Evolutionary conservation across 1,140 invertebrate species (phyloP), one percentile per base, ranked within the genome.

Genomic region (Psilanteris sp.): DNA sequence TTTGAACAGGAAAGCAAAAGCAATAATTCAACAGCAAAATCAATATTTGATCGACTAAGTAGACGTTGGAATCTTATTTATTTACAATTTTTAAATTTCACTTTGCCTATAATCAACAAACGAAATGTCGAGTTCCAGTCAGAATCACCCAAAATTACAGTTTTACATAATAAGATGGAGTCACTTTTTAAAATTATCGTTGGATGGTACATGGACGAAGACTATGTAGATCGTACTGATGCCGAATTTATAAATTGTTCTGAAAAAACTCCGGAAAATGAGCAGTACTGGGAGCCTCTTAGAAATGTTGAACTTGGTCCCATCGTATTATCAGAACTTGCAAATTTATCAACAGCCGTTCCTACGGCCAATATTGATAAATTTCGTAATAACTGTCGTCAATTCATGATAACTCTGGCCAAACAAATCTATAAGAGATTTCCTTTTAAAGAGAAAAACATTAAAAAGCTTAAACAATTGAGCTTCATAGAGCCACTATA

Each of bases 71-170:
- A 39, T 3, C 8, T 54, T 13, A 18, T 64, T 8, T 73, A 73
- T 50, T 20, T 73, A 4, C 48, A 73, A 1, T 73, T 73, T 43
- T 24, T 73, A 4, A 64, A 48, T 24, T 66, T 20, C 29, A 43
- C 8, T 20, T 15, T 73, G 2, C 50, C 70, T 7, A 9, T 73
- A 1, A 15, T 73, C 0, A 48, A 1, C 2, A 50, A 27, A 16
- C 36, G 41, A 20, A 72, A 72, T 14, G 6, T 3, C 0, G 57
- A 72, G 20, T 64, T 72, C 13, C 68, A 72, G 27, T 10, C 48
- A 3, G 68, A 72, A 54, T 43, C 13, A 0, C 39, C 57, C 4
- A 64, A 72, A 48, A 57, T 72, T 7, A 55, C 16, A n/a, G 10
- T 55, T 9, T 24, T 72, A n/a, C 15, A 62, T 36, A 1, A 3